Percentiles rank a stretch among this genome's conserved stretches.
These are phyloP conservation scores for Eristalinus sepulchralis DNA, from an alignment of 2,888 invertebrate genomes.

Conservation along the genomic window DNA sequence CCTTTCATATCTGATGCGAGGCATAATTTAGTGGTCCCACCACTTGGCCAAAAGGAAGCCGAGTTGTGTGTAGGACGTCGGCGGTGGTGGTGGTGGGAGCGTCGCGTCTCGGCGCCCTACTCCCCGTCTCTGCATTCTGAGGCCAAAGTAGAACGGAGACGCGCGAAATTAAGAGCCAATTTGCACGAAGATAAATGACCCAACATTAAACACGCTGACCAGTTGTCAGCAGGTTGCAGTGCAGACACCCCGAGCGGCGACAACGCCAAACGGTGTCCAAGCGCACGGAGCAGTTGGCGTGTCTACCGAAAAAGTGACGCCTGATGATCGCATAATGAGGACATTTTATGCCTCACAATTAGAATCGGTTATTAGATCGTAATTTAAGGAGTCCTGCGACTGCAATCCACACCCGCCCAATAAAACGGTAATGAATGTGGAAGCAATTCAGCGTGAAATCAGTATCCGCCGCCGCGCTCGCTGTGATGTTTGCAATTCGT, in stretches of 20 bases:
- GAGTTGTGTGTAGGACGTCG: slow-evolving; percentile 61
- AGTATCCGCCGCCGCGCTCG: slow-evolving; percentile 9
- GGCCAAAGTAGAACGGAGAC: slow-evolving; percentile 51
- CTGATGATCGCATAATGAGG: slow-evolving; percentile 22
- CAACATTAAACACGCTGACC: slow-evolving; percentile 68
- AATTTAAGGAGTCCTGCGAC: slow-evolving; percentile 54
- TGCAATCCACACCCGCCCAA: slow-evolving; percentile 47
- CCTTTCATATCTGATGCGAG: slow-evolving; percentile 67
- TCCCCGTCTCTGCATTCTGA: slow-evolving; percentile 26
- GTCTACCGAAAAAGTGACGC: not conserved
- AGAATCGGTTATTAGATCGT: slow-evolving; percentile 49
- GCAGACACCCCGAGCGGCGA: not conserved
- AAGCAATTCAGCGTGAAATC: slow-evolving; percentile 56
- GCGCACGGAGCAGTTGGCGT: slow-evolving; percentile 54
- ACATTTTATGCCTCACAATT: slow-evolving; percentile 64
- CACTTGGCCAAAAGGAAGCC: slow-evolving; percentile 38
- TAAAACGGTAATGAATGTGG: slow-evolving; percentile 54
- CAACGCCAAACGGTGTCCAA: slow-evolving; percentile 4
- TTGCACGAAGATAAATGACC: slow-evolving; percentile 71
- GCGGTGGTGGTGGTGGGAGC: slow-evolving; percentile 54
- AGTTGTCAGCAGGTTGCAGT: slow-evolving; percentile 70
- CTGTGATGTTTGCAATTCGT: slow-evolving; percentile 53
- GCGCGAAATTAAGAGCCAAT: slow-evolving; percentile 71
- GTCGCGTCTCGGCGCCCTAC: slow-evolving; percentile 18
- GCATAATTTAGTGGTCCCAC: slow-evolving; percentile 66